Conservation (phyloP, 1,140 invertebrate genomes). For the Orchestia grillus region DNA sequence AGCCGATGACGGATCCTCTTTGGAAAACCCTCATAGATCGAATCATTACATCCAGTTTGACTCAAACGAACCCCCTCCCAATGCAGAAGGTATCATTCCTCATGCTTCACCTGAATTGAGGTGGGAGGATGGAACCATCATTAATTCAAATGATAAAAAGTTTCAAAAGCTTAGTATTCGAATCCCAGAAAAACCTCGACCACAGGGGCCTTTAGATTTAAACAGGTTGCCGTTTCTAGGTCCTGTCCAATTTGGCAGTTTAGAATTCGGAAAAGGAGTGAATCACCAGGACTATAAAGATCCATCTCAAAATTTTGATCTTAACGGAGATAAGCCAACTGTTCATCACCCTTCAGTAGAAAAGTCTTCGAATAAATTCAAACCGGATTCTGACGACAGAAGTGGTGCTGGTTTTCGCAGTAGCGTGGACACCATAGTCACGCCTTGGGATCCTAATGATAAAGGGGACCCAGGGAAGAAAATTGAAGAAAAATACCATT, state of each 20-base stretch:
- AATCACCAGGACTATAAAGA: constrained; percentile 40
- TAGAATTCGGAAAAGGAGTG: constrained; percentile 30
- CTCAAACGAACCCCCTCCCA: not conserved
- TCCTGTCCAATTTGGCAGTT: not conserved
- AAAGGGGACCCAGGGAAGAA: not conserved
- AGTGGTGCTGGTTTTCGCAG: not conserved
- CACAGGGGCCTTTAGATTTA: not conserved
- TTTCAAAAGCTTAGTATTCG: not conserved
- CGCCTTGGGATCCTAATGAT: not conserved
- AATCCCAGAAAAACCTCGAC: not conserved
- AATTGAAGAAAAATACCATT: not conserved
- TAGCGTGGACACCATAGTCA: not conserved
- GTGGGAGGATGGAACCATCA: constrained; percentile 17
- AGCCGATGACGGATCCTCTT: not conserved
- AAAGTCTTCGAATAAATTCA: not conserved
- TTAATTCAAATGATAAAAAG: not conserved
- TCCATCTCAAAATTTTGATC: not conserved
- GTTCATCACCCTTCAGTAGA: constrained; percentile 20
- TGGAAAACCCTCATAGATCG: not conserved
- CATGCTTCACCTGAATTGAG: constrained; percentile 44
- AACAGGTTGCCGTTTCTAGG: constrained; percentile 13
- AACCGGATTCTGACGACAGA: not conserved
- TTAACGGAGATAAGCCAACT: not conserved
- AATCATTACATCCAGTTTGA: not conserved
- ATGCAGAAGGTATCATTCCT: not conserved